Conservation (phyloP, 2,888 invertebrate species). For the Caenorhabditis panamensis region DNA sequence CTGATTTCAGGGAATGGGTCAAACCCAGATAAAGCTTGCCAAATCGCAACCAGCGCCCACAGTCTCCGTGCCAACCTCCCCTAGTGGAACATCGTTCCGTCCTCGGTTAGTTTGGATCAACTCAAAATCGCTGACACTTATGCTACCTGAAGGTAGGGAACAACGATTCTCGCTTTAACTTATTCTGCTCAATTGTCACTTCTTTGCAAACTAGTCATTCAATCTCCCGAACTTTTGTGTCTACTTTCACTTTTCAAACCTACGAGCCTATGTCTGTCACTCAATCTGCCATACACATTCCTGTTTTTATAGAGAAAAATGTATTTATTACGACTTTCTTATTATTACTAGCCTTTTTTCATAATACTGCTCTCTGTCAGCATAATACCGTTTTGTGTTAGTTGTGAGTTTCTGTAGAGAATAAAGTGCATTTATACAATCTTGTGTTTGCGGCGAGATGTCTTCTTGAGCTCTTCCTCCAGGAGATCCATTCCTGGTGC, state of each 20-base stretch:
- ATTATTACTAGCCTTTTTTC: conserved; percentile 43
- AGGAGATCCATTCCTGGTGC: conserved; percentile 75
- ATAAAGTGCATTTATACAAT: conserved; percentile 1
- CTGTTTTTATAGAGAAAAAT: conserved; percentile 34
- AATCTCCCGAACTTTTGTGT: conserved; percentile 2
- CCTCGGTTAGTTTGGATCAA: conserved; percentile 97
- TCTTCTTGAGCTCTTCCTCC: conserved; percentile 24
- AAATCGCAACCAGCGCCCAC: conserved; percentile 89
- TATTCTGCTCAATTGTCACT: conserved; percentile 24
- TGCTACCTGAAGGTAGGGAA: conserved; percentile 96
- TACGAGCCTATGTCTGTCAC: conserved; percentile 13
- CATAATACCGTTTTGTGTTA: conserved; percentile 31
- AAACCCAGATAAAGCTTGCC: conserved; percentile 95
- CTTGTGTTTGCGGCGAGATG: not conserved
- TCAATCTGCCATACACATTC: conserved; percentile 48
- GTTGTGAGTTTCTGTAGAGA: not conserved
- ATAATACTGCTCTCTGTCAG: conserved; percentile 36
- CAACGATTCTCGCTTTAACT: conserved; percentile 77
- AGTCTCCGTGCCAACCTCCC: conserved; percentile 50
- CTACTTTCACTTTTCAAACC: conserved; percentile 7
- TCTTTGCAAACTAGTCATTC: conserved; percentile 23
- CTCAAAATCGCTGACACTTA: conserved; percentile 92
- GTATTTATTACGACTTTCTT: conserved; percentile 32
- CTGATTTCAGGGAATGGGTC: conserved; percentile 94
- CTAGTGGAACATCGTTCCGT: conserved; percentile 62